Percentiles rank a stretch among this genome's conserved stretches.
Conservation (phyloP, 2,797 vertebrate genomes). For the Urocyon cinereoargenteus region DNA sequence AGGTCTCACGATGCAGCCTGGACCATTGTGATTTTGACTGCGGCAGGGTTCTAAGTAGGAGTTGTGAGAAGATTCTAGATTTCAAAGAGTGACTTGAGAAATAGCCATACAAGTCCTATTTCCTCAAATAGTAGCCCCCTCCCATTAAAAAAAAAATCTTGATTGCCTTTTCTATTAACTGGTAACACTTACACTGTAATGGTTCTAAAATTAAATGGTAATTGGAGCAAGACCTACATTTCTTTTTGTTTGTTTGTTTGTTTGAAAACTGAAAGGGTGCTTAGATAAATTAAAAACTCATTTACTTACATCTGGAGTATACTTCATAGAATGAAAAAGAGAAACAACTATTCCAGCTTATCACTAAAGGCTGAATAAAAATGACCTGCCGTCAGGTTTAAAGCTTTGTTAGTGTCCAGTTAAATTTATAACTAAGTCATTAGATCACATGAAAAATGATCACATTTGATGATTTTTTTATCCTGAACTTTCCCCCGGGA, state of each 20-base stretch:
- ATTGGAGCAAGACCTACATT: conserved; percentile 68
- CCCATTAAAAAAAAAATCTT: conserved; percentile 69
- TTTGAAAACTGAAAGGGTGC: conserved; percentile 73
- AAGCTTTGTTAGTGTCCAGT: conserved; percentile 69
- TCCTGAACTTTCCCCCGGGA: background rate
- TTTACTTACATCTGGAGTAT: background rate
- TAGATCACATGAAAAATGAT: conserved; percentile 6
- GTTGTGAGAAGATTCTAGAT: background rate
- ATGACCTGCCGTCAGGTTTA: background rate
- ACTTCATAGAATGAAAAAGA: background rate
- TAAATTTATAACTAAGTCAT: background rate
- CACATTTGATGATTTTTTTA: background rate
- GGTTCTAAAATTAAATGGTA: conserved; percentile 44
- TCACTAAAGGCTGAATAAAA: background rate
- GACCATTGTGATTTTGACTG: conserved; percentile 19
- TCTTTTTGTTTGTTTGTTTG: background rate
- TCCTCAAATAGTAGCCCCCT: background rate
- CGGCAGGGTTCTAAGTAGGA: conserved; percentile 48
- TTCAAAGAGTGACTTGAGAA: conserved; percentile 32
- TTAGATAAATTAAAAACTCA: conserved; percentile 54
- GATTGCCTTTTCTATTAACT: conserved; percentile 26
- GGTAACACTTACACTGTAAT: background rate
- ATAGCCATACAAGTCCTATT: conserved; percentile 52
- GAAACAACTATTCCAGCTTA: background rate
- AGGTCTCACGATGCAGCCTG: conserved; percentile 17